These are phyloP conservation scores for Drosophila phalerata DNA, from an alignment of 2,888 invertebrate species.

Conservation along the genomic window DNA sequence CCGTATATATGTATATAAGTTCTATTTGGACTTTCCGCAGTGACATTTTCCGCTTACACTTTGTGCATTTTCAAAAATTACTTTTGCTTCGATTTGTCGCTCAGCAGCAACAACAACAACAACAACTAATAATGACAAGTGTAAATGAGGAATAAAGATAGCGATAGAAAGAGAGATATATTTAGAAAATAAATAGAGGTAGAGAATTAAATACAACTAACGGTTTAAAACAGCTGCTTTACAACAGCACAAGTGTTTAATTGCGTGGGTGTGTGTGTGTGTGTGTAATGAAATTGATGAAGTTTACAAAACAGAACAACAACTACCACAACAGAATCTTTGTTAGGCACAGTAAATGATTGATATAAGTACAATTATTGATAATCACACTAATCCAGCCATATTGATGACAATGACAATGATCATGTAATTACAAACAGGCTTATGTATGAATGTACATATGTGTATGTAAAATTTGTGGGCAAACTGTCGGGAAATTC, in stretches of 20 bases:
- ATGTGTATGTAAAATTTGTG: background rate
- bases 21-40: slow-evolving; percentile 5
- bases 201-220: slow-evolving; percentile 7
- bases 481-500: background rate
- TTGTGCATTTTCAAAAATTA: background rate
- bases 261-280: slow-evolving; percentile 9
- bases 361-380: background rate
- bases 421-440: slow-evolving; percentile 1
- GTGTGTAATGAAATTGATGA: slow-evolving; percentile 9
- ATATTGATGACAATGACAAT: background rate
- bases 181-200: background rate
- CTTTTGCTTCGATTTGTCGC: background rate
- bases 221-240: slow-evolving; percentile 1
- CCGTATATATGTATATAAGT: background rate
- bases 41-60: background rate
- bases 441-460: slow-evolving; percentile 1
- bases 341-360: slow-evolving; percentile 23
- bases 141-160: slow-evolving; percentile 29
- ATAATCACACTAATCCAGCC: background rate
- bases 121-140: slow-evolving; percentile 24
- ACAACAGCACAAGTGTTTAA: background rate
- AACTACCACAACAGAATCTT: slow-evolving; percentile 26
- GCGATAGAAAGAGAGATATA: background rate
- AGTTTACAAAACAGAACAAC: slow-evolving; percentile 10
- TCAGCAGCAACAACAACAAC: slow-evolving; percentile 34